These are phyloP conservation scores for Myrmecophaga tridactyla DNA, from an alignment of 2,113 vertebrate genomes.

Conservation along the genomic window DNA sequence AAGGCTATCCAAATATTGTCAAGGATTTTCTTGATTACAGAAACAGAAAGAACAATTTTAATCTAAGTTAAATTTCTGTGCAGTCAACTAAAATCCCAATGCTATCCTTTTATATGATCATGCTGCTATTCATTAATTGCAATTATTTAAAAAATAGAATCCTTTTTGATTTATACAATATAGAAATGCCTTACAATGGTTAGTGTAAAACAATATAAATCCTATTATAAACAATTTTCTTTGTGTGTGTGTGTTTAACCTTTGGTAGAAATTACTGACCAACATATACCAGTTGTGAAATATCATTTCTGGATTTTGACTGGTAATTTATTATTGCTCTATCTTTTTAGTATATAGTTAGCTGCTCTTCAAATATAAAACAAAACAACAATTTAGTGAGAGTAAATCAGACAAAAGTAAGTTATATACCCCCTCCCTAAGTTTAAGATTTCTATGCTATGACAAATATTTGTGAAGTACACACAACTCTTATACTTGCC, in stretches of 20 bases:
- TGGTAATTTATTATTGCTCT: not conserved
- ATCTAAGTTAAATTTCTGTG: not conserved
- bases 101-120: not conserved
- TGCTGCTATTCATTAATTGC: not conserved
- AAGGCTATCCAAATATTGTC: not conserved
- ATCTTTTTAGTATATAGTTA: not conserved
- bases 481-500: constrained; percentile 38
- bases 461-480: constrained; percentile 43
- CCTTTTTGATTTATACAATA: not conserved
- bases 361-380: not conserved
- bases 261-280: not conserved
- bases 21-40: not conserved
- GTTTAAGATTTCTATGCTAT: constrained; percentile 4
- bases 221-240: not conserved
- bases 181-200: not conserved
- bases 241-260: not conserved
- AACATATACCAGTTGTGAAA: not conserved
- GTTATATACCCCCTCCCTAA: not conserved
- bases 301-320: not conserved
- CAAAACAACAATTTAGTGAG: constrained; percentile 17
- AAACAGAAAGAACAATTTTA: not conserved
- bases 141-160: not conserved
- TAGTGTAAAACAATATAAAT: constrained; percentile 14
- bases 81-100: not conserved
- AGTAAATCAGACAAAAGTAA: not conserved